phyloP scores from a whole-genome alignment of 2,888 invertebrate species.

The Melinopterus prodromus region DNA sequence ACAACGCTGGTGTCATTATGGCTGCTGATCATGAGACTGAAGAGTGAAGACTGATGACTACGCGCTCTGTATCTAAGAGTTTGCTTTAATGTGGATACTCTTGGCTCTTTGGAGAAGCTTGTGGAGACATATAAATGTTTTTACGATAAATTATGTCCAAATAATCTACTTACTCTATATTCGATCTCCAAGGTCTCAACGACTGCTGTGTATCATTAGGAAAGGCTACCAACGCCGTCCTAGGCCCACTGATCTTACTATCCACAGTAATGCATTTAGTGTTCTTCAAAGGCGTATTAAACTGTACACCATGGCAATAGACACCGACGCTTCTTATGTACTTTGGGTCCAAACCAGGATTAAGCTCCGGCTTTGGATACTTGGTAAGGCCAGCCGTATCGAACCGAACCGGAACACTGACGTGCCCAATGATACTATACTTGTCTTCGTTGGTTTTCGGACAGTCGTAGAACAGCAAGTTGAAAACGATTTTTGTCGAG shows the following conservation, averaged over 20 bases:
- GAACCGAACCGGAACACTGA: constrained; percentile 38
- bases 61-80: too few species aligned
- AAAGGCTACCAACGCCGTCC: constrained; percentile 53
- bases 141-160: constrained; percentile 11
- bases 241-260: constrained; percentile 41
- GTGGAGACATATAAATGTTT: not conserved
- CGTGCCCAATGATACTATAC: constrained; percentile 40
- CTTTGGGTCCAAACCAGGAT: constrained; percentile 54
- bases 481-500: constrained; percentile 45
- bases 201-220: constrained; percentile 55
- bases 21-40: too few species aligned
- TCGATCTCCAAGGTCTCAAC: constrained; percentile 51
- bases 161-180: constrained; percentile 33
- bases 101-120: not conserved
- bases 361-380: constrained; percentile 48
- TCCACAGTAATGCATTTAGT: constrained; percentile 48
- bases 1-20: too few species aligned
- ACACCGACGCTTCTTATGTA: constrained; percentile 55
- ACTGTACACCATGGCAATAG: constrained; percentile 51
- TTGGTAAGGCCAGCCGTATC: constrained; percentile 33
- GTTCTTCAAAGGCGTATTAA: constrained; percentile 47
- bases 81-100: too few species aligned
- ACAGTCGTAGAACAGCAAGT: constrained; percentile 45
- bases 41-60: too few species aligned
- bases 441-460: constrained; percentile 32